Conservation (phyloP, 1,140 invertebrate species). For the Sarcophaga bullata region DNA sequence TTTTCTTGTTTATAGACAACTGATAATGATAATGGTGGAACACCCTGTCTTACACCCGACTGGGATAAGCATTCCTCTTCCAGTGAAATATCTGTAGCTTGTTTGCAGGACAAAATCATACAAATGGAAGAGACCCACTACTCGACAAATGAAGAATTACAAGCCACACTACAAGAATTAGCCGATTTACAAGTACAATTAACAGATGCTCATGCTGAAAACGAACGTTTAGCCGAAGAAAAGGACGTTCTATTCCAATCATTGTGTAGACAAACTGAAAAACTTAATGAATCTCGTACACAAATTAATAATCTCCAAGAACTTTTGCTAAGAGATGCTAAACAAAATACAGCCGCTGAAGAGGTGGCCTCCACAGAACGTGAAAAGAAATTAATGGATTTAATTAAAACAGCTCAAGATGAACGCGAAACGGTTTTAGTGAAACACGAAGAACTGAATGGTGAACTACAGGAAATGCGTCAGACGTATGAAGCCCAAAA, state of each 20-base stretch:
- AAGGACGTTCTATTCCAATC: conserved; percentile 90
- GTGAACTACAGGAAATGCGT: conserved; percentile 72
- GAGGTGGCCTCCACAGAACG: conserved; percentile 76
- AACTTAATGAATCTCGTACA: conserved; percentile 83
- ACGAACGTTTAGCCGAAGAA: conserved; percentile 86
- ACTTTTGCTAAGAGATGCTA: conserved; percentile 73
- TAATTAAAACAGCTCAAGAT: conserved; percentile 86
- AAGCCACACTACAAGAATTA: conserved; percentile 92
- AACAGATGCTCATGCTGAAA: conserved; percentile 86
- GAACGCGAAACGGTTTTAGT: conserved; percentile 77
- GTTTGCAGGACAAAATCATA: conserved; percentile 90
- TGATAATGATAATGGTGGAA: conserved; percentile 66
- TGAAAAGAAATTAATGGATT: conserved; percentile 85
- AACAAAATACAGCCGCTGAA: conserved; percentile 65
- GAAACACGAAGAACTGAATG: conserved; percentile 83
- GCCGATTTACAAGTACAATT: conserved; percentile 88
- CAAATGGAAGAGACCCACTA: conserved; percentile 75
- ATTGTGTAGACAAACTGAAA: conserved; percentile 90
- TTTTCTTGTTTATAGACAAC: neutral
- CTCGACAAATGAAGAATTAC: conserved; percentile 93
- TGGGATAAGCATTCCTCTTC: conserved; percentile 91
- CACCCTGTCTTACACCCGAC: conserved; percentile 75
- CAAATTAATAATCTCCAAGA: conserved; percentile 77
- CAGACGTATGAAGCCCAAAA: conserved; percentile 67
- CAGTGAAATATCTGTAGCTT: conserved; percentile 90